Percentiles rank a stretch among this genome's conserved stretches.
Evolutionary conservation across 1,140 invertebrate species (phyloP).

Genomic region (Vanessa atalanta): DNA sequence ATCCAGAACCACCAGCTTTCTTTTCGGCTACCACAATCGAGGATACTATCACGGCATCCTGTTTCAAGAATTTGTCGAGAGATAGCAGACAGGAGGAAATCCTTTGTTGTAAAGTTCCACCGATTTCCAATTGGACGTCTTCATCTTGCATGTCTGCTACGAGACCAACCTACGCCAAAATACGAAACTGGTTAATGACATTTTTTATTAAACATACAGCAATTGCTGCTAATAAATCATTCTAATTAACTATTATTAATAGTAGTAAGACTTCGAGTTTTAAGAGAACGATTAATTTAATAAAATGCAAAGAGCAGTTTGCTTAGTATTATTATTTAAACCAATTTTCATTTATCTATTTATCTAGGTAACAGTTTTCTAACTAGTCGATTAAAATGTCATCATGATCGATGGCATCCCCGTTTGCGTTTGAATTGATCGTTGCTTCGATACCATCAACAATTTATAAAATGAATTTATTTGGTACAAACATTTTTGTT

Average conservation of each 20-base stretch:
- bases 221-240: background rate
- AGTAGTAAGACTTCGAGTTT: too few relatives aligned
- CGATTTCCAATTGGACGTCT: constrained; percentile 87
- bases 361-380: background rate
- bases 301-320: too few relatives aligned
- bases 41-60: constrained; percentile 85
- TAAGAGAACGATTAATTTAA: too few relatives aligned
- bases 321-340: too few relatives aligned
- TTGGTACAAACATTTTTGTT: background rate
- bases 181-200: background rate
- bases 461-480: constrained; percentile 2
- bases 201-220: background rate
- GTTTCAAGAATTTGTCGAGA: constrained; percentile 86
- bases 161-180: constrained; percentile 81
- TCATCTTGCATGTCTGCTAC: constrained; percentile 92
- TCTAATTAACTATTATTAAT: too few relatives aligned
- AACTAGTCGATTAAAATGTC: constrained; percentile 5
- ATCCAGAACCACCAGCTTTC: constrained; percentile 67
- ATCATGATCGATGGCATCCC: background rate
- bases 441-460: background rate
- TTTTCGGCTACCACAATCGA: constrained; percentile 91
- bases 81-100: constrained; percentile 89
- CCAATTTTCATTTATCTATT: too few relatives aligned
- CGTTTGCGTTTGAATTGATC: background rate
- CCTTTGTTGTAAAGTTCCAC: constrained; percentile 92